Conservation (phyloP, 1,140 invertebrate genomes). For the Elymnias hypermnestra region DNA sequence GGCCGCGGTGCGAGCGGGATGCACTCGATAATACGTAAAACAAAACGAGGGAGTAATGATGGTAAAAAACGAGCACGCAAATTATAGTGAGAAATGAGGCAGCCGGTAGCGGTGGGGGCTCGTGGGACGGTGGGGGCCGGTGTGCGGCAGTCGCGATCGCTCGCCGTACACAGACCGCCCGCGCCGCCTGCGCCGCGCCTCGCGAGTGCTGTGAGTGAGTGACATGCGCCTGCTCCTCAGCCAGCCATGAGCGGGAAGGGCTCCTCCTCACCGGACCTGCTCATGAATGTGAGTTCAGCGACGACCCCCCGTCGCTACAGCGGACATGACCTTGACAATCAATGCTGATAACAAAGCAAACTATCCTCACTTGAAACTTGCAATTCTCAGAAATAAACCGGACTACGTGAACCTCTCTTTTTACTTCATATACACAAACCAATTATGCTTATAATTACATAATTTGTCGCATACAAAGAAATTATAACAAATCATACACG, state of each 20-base stretch:
- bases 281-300: constrained; percentile 75
- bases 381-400: too few species aligned
- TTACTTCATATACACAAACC: too few species aligned
- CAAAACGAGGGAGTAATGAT: constrained; percentile 75
- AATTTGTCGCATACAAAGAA: too few species aligned
- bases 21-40: constrained; percentile 74
- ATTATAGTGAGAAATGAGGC: constrained; percentile 75
- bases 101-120: constrained; percentile 73
- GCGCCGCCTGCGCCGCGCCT: constrained; percentile 57
- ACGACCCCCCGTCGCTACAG: constrained; percentile 2
- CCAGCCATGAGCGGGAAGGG: constrained; percentile 71
- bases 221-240: constrained; percentile 48
- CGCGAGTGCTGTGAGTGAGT: constrained; percentile 35
- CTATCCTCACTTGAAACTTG: too few species aligned
- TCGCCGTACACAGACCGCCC: constrained; percentile 59
- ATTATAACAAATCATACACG: too few species aligned
- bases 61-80: constrained; percentile 75
- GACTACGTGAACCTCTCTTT: too few species aligned
- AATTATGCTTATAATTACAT: too few species aligned
- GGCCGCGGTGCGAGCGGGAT: constrained; percentile 70
- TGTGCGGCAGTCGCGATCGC: constrained; percentile 60
- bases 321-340: constrained; percentile 6
- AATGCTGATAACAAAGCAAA: neutral
- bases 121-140: constrained; percentile 46
- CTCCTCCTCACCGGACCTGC: constrained; percentile 72